Evolutionary conservation across 2,797 vertebrate genomes (phyloP).

Genomic region (Poecilia wingei): DNA sequence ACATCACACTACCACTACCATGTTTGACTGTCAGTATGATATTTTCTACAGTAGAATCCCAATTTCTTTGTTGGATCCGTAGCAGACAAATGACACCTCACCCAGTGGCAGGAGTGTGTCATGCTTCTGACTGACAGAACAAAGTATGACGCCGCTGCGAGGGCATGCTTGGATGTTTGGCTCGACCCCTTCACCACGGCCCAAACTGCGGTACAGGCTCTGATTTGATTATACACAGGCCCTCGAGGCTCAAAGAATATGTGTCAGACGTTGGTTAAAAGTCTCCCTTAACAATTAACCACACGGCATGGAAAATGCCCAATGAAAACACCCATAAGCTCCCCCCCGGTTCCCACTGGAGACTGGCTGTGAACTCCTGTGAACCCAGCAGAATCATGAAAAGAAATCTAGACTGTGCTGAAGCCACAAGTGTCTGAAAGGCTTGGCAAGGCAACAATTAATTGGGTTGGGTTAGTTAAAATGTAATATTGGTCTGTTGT

Average conservation of each 20-base stretch:
- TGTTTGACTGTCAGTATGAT: not conserved
- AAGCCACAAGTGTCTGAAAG: slow-evolving; percentile 68
- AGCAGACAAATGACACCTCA: slow-evolving; percentile 58
- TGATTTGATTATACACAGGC: slow-evolving; percentile 68
- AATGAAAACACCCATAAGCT: slow-evolving; percentile 71
- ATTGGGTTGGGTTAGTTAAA: slow-evolving; percentile 62
- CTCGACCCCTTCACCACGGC: slow-evolving; percentile 58
- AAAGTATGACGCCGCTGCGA: slow-evolving; percentile 47
- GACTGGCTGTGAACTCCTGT: slow-evolving; percentile 72
- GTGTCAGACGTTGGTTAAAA: slow-evolving; percentile 78
- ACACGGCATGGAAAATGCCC: slow-evolving; percentile 76
- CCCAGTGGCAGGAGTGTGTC: slow-evolving; percentile 33
- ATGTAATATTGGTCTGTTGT: slow-evolving; percentile 47
- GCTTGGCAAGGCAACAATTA: slow-evolving; percentile 67
- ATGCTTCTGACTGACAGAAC: slow-evolving; percentile 56
- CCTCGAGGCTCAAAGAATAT: slow-evolving; percentile 71
- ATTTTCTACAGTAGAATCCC: slow-evolving; percentile 5
- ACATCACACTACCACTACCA: not conserved
- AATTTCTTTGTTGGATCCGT: slow-evolving; percentile 32
- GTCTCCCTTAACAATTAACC: slow-evolving; percentile 80
- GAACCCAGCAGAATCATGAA: slow-evolving; percentile 69
- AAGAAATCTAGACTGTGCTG: slow-evolving; percentile 67
- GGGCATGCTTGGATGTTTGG: slow-evolving; percentile 58
- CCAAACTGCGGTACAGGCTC: slow-evolving; percentile 52
- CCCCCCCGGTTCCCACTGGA: slow-evolving; percentile 61